These are phyloP conservation scores for Coronaproctus castanopsis DNA, from an alignment of 2,888 invertebrate species.

Conservation along the genomic window DNA sequence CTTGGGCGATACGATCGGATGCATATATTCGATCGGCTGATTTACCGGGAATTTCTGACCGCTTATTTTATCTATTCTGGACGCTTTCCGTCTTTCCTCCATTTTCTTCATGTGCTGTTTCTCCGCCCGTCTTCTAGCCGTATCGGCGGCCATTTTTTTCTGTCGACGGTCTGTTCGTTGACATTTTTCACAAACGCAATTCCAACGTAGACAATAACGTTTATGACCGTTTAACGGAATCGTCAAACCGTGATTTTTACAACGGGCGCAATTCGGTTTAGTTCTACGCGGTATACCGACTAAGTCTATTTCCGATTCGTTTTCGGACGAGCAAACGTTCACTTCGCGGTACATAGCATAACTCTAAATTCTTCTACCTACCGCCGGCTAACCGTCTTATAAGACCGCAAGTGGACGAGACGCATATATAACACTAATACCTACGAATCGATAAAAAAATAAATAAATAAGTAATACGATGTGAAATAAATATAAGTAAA, in stretches of 20 bases:
- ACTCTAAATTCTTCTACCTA: too few relatives aligned
- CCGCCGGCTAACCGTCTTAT: too few relatives aligned
- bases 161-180: constrained; percentile 68
- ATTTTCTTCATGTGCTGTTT: constrained; percentile 48
- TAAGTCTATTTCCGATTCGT: background rate
- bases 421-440: too few relatives aligned
- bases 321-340: background rate
- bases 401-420: too few relatives aligned
- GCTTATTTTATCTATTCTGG: constrained; percentile 2
- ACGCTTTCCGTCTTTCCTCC: constrained; percentile 1
- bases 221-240: constrained; percentile 80
- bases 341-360: too few relatives aligned
- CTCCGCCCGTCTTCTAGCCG: constrained; percentile 60
- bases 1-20: constrained; percentile 6
- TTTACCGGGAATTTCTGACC: constrained; percentile 9
- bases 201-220: constrained; percentile 66
- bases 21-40: constrained; percentile 2
- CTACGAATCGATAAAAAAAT: too few relatives aligned
- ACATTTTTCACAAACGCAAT: constrained; percentile 71
- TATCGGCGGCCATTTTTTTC: constrained; percentile 73
- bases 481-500: too few relatives aligned
- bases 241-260: constrained; percentile 76
- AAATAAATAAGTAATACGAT: too few relatives aligned
- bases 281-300: constrained; percentile 30
- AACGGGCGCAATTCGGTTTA: constrained; percentile 79